A percentile compares a stretch with the other conserved stretches of the same genome.
phyloP scores from a whole-genome alignment of 2,113 vertebrate genomes.

The Psittacara wagleri region DNA sequence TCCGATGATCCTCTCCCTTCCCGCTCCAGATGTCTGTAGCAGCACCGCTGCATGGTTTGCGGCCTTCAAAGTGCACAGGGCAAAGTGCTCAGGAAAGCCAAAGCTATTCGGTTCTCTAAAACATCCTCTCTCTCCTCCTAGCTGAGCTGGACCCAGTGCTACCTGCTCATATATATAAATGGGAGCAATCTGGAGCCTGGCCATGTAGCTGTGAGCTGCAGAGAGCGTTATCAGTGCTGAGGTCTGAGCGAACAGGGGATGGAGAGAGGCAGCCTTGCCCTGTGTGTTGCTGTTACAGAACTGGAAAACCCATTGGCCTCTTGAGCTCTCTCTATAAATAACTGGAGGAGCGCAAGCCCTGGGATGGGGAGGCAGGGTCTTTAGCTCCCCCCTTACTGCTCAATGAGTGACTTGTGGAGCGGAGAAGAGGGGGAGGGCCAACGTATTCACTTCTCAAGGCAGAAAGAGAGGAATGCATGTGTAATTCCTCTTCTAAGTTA shows the following conservation, averaged over 20 bases:
- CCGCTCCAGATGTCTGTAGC: rapidly evolving
- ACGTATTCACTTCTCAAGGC: neutral
- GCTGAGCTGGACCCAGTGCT: neutral
- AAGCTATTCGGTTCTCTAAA: neutral
- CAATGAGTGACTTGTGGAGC: rapidly evolving
- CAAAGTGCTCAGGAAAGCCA: neutral
- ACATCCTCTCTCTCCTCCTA: neutral
- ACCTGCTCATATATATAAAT: neutral
- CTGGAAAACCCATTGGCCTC: neutral
- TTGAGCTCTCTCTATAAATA: neutral
- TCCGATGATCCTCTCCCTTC: neutral
- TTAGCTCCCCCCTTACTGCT: neutral
- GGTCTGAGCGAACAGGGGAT: neutral
- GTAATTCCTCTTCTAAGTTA: neutral
- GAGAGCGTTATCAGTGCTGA: neutral
- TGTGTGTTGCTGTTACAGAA: neutral
- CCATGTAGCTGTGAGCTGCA: neutral
- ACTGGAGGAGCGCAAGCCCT: neutral
- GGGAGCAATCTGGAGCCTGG: neutral
- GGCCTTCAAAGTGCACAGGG: neutral
- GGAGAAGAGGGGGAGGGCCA: neutral
- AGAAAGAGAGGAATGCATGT: neutral
- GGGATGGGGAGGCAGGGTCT: neutral
- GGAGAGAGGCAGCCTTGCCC: neutral
- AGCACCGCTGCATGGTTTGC: neutral